Evolutionary conservation across 2,888 invertebrate species (phyloP), one percentile per base, ranked within the genome.

Genomic region (Hypselothyrea guttata): DNA sequence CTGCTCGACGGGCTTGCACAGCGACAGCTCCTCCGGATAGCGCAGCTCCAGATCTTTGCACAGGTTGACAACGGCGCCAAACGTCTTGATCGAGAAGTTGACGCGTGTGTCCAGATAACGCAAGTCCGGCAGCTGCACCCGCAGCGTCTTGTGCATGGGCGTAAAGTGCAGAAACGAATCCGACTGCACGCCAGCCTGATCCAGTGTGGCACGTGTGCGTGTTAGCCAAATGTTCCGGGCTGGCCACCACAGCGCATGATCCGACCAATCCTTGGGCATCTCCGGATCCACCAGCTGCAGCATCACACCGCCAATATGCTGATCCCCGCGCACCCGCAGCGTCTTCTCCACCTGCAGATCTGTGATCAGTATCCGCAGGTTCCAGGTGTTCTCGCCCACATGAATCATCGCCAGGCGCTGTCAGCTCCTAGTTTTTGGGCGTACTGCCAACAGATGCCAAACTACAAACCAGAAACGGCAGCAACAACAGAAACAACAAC

Each of bases 171-270:
- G 92, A 31, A 95, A 91, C 0, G 97, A 97, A 89, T 98, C 98
- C 0, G 98, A 98, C 86, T 98, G 97, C 0, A 99, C 98, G 0
- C 97, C 97, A 87, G 96, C 98, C 91, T 99, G 98, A 91, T 99
- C 99, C 71, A 99, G 91, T 0, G 99, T 99, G 78, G 96, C 96
- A 61, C 98, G 93, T 9, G 98, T 98, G 75, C 98, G 93, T 30
- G 95, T 94, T 55, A 99, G 92, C 99, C 99, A 99, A 87, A 94
- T 93, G 91, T 99, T 98, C 86, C 95, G 93, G 15, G 94, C 94
- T 0, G 99, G 98, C 99, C 99, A 99, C 99, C 99, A 99, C 1
- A 99, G 92, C 0, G 97, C 98, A 91, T 99, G 99, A 90, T 99
- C 99, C 35, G 99, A 99, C 99, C 99, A 99, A 91, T 99, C 99